Percentiles rank a stretch among this genome's conserved stretches.
These are phyloP conservation scores for Baryphthengus martii DNA, from an alignment of 2,113 vertebrate species.

Conservation along the genomic window DNA sequence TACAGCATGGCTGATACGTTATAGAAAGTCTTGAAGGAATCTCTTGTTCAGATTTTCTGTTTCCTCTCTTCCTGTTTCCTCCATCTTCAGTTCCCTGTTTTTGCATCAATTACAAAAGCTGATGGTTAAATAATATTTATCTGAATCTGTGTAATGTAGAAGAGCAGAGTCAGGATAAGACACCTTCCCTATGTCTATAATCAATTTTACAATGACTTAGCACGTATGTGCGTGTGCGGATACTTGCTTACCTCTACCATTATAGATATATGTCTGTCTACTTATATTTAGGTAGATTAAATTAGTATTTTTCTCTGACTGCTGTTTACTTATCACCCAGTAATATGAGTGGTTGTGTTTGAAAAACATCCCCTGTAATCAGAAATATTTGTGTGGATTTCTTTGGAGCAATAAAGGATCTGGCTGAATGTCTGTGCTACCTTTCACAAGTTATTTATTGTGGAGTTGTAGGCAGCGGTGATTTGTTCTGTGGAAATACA, in stretches of 20 bases:
- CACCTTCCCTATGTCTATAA: neutral
- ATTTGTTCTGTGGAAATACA: neutral
- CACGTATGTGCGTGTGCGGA: rapidly evolving
- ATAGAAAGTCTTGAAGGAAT: neutral
- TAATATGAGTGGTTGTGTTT: neutral
- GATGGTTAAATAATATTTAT: neutral
- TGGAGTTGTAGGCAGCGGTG: neutral
- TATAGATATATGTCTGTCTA: neutral
- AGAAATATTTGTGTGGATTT: neutral
- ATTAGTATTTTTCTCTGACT: neutral
- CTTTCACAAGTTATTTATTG: neutral
- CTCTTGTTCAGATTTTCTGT: neutral
- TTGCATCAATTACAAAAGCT: neutral
- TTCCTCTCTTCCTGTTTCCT: neutral
- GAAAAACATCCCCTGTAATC: neutral
- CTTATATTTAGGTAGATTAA: neutral
- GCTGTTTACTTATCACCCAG: neutral
- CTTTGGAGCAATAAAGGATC: neutral
- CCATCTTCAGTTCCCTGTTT: neutral
- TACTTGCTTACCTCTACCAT: neutral
- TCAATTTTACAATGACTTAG: neutral
- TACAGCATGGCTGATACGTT: neutral
- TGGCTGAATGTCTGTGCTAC: neutral
- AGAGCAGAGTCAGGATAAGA: neutral
- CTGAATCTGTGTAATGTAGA: neutral